Percentiles rank a stretch among this genome's conserved stretches.
phyloP scores from a whole-genome alignment of 2,797 vertebrate species.

The Scolopax rusticola region DNA sequence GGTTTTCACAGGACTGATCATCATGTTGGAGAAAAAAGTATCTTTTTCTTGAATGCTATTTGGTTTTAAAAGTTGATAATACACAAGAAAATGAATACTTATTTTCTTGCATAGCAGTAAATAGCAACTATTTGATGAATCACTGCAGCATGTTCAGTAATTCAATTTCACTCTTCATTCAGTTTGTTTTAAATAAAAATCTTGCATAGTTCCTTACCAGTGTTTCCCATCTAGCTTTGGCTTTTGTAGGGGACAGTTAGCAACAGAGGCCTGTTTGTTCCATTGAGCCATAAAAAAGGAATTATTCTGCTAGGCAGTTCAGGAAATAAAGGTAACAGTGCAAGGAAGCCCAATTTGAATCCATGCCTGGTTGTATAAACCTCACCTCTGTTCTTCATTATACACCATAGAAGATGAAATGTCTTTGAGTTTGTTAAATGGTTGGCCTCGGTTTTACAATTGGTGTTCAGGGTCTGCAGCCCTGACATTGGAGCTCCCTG shows the following conservation, averaged over 20 bases:
- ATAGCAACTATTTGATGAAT: neutral
- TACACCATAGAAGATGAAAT: neutral
- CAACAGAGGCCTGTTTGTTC: neutral
- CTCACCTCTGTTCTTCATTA: slow-evolving; percentile 30
- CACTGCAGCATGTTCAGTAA: neutral
- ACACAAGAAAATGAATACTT: neutral
- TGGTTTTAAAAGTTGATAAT: slow-evolving; percentile 13
- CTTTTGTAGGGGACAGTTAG: neutral
- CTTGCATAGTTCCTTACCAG: neutral
- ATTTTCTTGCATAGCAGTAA: neutral
- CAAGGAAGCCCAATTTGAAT: neutral
- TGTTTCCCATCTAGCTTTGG: neutral
- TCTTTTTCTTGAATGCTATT: neutral
- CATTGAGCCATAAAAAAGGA: neutral
- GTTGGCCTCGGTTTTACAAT: neutral
- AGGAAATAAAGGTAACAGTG: neutral
- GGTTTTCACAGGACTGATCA: slow-evolving; percentile 21
- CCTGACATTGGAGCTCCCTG: neutral
- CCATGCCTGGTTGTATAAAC: neutral
- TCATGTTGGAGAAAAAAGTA: neutral
- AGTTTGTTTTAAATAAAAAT: slow-evolving; percentile 29
- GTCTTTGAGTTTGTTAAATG: neutral
- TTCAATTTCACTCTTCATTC: neutral
- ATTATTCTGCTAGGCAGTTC: neutral
- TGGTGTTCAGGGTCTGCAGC: slow-evolving; percentile 4